phyloP scores from a whole-genome alignment of 2,113 vertebrate species.

The human (Homo sapiens) region GRCh38 chr3:170581501-170582000 shows the following conservation, averaged over 20 bases:
- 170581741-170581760: not conserved
- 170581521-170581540: not conserved
- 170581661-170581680: not conserved
- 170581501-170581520: not conserved
- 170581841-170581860: not conserved
- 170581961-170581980: not conserved
- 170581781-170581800: not conserved
- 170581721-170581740: not conserved
- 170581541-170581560: not conserved
- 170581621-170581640: not conserved
- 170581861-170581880: not conserved
- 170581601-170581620: not conserved
- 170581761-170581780: not conserved
- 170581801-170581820: not conserved
- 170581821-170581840: not conserved
- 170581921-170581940: not conserved
- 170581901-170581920: slow-evolving; percentile 26
- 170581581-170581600: slow-evolving; percentile 10
- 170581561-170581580: not conserved
- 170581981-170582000: not conserved
- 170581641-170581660: not conserved
- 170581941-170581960: not conserved
- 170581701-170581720: not conserved
- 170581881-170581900: not conserved
- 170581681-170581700: not conserved